phyloP scores from a whole-genome alignment of 1,140 invertebrate genomes.

The Drosophila kepulauana region DNA sequence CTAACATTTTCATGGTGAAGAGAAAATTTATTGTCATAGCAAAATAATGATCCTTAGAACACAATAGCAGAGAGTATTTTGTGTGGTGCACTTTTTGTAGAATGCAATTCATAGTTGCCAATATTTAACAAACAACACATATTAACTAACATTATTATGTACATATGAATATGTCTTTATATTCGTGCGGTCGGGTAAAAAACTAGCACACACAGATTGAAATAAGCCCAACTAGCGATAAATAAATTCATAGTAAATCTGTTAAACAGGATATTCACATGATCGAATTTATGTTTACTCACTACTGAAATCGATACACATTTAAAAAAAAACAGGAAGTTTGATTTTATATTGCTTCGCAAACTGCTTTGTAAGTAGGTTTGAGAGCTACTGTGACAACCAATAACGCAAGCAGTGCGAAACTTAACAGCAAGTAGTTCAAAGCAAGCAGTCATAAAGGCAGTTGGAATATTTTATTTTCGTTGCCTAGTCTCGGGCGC shows the following conservation, averaged over 20 bases:
- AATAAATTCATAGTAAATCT: no score
- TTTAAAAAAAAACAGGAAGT: not conserved
- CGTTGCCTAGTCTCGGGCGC: not conserved
- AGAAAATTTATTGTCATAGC: not conserved
- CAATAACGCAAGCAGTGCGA: not conserved
- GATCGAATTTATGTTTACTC: not conserved
- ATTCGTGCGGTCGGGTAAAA: no score
- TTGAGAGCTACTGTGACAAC: not conserved
- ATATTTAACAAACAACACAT: no score
- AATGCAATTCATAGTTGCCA: no score
- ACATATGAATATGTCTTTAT: no score
- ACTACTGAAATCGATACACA: not conserved
- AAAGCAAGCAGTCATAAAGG: not conserved
- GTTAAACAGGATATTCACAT: not conserved
- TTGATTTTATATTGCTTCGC: not conserved
- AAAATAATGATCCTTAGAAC: no score
- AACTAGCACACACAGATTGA: no score
- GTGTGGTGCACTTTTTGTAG: no score
- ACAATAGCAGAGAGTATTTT: no score
- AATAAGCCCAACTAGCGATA: no score
- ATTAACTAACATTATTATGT: no score
- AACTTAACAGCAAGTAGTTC: not conserved
- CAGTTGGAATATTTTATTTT: not conserved
- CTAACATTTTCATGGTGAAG: no score
- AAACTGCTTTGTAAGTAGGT: conserved; percentile 2